A percentile compares a stretch with the other conserved stretches of the same genome.
phyloP scores from a whole-genome alignment of 1,140 invertebrate genomes.

The Penaeus chinensis region DNA sequence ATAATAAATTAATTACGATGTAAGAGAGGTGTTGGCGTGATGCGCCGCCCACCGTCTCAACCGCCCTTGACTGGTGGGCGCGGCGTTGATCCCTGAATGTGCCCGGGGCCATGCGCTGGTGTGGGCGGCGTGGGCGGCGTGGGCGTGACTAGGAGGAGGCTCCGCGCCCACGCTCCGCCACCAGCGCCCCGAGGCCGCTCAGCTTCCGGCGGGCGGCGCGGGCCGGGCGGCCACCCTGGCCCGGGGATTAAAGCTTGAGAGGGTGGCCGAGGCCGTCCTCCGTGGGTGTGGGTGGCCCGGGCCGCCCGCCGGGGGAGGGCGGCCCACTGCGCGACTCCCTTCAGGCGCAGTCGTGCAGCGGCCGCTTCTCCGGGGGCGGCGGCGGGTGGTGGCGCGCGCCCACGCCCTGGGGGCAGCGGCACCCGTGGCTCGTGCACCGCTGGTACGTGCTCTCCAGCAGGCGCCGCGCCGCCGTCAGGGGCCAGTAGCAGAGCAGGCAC shows the following conservation, averaged over 20 bases:
- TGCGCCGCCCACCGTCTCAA: slow-evolving; percentile 24
- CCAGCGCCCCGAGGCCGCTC: slow-evolving; percentile 16
- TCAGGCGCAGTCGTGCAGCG: slow-evolving; percentile 55
- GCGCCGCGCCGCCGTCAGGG: slow-evolving; percentile 82
- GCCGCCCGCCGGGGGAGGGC: no score
- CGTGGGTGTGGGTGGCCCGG: slow-evolving; percentile 19
- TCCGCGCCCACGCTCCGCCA: slow-evolving; percentile 33
- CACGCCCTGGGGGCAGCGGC: slow-evolving; percentile 69
- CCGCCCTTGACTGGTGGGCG: slow-evolving; percentile 38
- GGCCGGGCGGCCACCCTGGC: slow-evolving; percentile 40
- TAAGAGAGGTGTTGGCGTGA: background rate
- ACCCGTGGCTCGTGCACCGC: slow-evolving; percentile 79
- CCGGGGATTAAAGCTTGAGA: slow-evolving; percentile 50
- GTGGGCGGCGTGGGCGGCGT: slow-evolving; percentile 19
- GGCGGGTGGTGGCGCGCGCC: slow-evolving; percentile 29
- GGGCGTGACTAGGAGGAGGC: slow-evolving; percentile 30
- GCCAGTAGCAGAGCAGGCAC: slow-evolving; percentile 92
- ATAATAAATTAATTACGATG: slow-evolving; percentile 53
- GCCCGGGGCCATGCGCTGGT: slow-evolving; percentile 2
- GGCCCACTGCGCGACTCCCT: background rate
- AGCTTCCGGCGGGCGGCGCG: slow-evolving; percentile 19
- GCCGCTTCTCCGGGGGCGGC: slow-evolving; percentile 45
- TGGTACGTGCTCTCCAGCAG: slow-evolving; percentile 85
- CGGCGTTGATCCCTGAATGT: slow-evolving; percentile 60
- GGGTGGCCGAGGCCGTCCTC: slow-evolving; percentile 31